Evolutionary conservation across 2,888 invertebrate species (phyloP), one percentile per base, ranked within the genome.

Genomic region (Euplagia quadripunctaria): DNA sequence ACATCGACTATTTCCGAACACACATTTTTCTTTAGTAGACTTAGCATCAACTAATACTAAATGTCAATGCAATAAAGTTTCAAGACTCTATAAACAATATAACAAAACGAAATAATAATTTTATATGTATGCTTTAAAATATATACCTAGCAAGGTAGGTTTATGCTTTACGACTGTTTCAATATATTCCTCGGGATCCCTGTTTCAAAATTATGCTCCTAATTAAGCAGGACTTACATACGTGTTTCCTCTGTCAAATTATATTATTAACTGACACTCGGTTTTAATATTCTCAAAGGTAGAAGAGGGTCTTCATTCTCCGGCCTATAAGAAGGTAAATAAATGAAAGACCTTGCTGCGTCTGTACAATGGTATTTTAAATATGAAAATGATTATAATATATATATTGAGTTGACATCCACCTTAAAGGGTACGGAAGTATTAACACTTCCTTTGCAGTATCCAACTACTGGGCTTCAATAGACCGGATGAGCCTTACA

Each of bases 251-350:
- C 68, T 68, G 70, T 79, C 31, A 16, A 76, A 74, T 74, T 49
- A 70, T 52, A 63, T 70, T 73, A 77, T 79, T 79, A 77, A 74
- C 71, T 73, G 64, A 71, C 42, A 58, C 64, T 72, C 20, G 61
- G 58, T 51, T 61, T 72, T 73, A 51, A 77, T 43, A 70, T 51
- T 42, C 55, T 73, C n/a, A 64, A 67, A 66, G 71, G 65, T 52
- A 71, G 66, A 46, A 79, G 76, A 76, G 72, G 69, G 67, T 70
- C 73, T 72, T 70, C 42, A 63, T 77, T 58, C 64, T 12, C 51
- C 20, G n/a, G 11, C 41, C 61, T 66, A 42, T 73, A 52, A 17
- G 11, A 5, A 71, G 71, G 42, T 66, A 70, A 74, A 75, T 63
- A 64, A 74, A 68, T n/a, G 71, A 46, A 80, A 75, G 68, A 72